phyloP scores from a whole-genome alignment of 2,888 invertebrate genomes.

The Zele albiditarsus region DNA sequence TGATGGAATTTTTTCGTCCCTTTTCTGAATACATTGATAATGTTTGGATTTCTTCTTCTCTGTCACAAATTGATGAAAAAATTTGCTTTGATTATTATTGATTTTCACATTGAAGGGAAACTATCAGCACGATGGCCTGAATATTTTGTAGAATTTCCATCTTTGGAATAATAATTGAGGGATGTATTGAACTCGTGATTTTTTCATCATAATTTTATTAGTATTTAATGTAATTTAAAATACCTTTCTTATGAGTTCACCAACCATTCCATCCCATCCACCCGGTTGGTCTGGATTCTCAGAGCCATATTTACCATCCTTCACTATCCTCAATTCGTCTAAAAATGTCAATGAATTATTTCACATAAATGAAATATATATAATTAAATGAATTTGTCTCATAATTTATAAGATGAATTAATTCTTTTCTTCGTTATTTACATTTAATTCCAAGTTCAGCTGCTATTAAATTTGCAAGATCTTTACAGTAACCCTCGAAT shows the following conservation, averaged over 20 bases:
- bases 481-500: slow-evolving; percentile 94
- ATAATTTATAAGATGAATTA: too few species aligned
- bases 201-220: background rate
- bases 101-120: background rate
- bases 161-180: background rate
- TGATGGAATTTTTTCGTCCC: background rate
- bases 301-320: slow-evolving; percentile 88
- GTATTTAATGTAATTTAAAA: slow-evolving; percentile 63
- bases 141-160: background rate
- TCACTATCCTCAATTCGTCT: slow-evolving; percentile 90
- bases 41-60: background rate
- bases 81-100: background rate
- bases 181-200: background rate
- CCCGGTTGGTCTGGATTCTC: slow-evolving; percentile 83
- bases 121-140: too few species aligned
- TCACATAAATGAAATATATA: background rate
- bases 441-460: slow-evolving; percentile 88
- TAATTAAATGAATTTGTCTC: too few species aligned
- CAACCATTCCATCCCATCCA: slow-evolving; percentile 92
- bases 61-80: background rate
- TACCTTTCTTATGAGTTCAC: slow-evolving; percentile 90
- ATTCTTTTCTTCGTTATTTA: slow-evolving; percentile 73
- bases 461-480: slow-evolving; percentile 88
- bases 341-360: slow-evolving; percentile 60
- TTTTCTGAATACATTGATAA: background rate